Evolutionary conservation across 2,797 vertebrate species (phyloP).

Genomic region (Cyprinella venusta): DNA sequence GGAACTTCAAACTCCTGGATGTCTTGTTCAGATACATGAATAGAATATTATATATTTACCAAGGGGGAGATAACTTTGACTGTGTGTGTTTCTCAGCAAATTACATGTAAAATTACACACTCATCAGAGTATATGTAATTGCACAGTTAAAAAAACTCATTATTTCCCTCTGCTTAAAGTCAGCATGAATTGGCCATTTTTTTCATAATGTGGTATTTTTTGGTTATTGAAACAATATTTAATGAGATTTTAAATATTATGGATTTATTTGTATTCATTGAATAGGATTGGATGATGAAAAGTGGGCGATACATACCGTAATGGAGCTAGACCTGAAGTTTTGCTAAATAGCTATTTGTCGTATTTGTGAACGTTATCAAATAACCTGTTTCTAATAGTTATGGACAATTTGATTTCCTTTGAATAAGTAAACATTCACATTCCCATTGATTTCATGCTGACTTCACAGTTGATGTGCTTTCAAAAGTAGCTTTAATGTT

Average conservation of each 20-base stretch:
- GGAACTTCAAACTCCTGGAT: no score
- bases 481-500: background rate
- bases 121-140: slow-evolving; percentile 1
- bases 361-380: background rate
- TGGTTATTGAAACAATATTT: background rate
- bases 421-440: background rate
- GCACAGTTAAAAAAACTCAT: background rate
- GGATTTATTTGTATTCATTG: background rate
- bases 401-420: background rate
- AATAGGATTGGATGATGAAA: background rate
- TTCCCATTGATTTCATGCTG: background rate
- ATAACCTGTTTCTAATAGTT: background rate
- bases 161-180: background rate
- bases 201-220: no score
- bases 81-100: slow-evolving; percentile 6
- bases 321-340: background rate
- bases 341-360: background rate
- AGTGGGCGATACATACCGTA: background rate
- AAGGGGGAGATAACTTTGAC: no score
- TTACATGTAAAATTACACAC: background rate
- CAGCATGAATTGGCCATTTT: background rate
- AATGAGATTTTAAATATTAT: background rate
- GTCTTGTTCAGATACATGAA: no score
- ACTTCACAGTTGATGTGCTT: background rate
- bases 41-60: no score